Evolutionary conservation across 2,113 vertebrate species (phyloP), one percentile per base, ranked within the genome.

Genomic region (Hippolais icterina): DNA sequence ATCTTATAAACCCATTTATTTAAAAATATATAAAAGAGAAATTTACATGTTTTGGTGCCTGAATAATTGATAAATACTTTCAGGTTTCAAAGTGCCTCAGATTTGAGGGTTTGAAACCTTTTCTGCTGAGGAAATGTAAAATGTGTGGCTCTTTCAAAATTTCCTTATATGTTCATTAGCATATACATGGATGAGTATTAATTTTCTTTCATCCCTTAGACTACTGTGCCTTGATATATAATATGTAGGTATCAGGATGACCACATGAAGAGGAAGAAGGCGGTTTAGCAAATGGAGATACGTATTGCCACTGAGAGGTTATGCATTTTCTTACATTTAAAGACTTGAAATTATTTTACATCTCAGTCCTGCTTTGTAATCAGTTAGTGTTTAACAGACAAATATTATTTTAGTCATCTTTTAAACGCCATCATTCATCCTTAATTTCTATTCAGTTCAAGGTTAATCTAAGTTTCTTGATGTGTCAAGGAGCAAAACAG

Each of bases 271-370:
- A 61, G 22, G 19, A 81, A 80, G 39, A 79, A 80, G 10, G 29
- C 74, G 3, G 15, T 78, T 72, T 84, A 88, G 16, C 46, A 87
- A 68, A 56, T 28, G 21, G 33, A 33, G 54, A 25, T 15, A 15
- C 0, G 1, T 39, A 15, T 37, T 5, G 3, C 6, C 15, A 22
- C 21, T 54, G 47, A n/a, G 5, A 7, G 7, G 7, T 74, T 87
- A 53, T 28, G 13, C 2, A 37, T 14, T 66, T 77, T 28, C n/a
- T 76, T 60, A 18, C 39, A 59, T 63, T 92, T 54, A 80, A 69
- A 9, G 65, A 29, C 25, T 46, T 77, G 13, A 53, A 83, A 41
- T 76, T 23, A n/a, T 17, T 69, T 81, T 68, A 42, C 2, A 6
- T 46, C 35, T 59, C 17, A 35, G 37, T 81, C 17, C 12, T 86